phyloP scores from a whole-genome alignment of 2,797 vertebrate genomes.

The Sorex maritimensis region DNA sequence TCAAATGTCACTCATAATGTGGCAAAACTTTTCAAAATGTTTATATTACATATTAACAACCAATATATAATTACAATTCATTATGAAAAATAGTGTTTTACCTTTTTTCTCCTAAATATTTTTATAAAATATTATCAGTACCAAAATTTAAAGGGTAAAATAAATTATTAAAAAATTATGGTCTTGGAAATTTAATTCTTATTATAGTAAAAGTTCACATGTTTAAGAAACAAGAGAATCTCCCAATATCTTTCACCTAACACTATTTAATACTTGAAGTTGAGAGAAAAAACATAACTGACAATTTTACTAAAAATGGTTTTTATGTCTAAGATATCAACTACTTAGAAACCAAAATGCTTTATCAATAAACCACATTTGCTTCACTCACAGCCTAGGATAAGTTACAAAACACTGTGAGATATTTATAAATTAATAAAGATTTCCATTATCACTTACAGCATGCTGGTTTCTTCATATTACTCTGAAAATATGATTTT shows the following conservation, averaged over 20 bases:
- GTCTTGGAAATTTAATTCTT: conserved; percentile 27
- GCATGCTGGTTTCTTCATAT: conserved; percentile 78
- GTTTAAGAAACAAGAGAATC: conserved; percentile 21
- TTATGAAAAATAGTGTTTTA: not conserved
- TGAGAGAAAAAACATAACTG: conserved; percentile 73
- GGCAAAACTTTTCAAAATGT: not conserved
- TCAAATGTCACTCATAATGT: not conserved
- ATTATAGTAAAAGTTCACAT: not conserved
- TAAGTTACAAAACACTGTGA: conserved; percentile 61
- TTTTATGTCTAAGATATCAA: conserved; percentile 72
- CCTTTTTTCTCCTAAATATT: conserved; percentile 21
- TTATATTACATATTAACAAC: not conserved
- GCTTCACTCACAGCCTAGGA: conserved; percentile 81
- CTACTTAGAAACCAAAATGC: conserved; percentile 80
- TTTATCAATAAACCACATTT: conserved; percentile 85
- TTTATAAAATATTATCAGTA: conserved; percentile 5
- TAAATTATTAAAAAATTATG: not conserved
- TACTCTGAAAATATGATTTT: conserved; percentile 79
- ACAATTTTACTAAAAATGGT: conserved; percentile 73
- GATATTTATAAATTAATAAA: conserved; percentile 85
- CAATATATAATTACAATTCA: conserved; percentile 14
- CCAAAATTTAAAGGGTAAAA: not conserved
- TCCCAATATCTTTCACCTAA: conserved; percentile 65
- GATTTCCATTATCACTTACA: conserved; percentile 84
- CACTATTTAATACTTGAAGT: conserved; percentile 57